These are phyloP conservation scores for Andrena bucephala DNA, from an alignment of 2,888 invertebrate species.

Conservation along the genomic window DNA sequence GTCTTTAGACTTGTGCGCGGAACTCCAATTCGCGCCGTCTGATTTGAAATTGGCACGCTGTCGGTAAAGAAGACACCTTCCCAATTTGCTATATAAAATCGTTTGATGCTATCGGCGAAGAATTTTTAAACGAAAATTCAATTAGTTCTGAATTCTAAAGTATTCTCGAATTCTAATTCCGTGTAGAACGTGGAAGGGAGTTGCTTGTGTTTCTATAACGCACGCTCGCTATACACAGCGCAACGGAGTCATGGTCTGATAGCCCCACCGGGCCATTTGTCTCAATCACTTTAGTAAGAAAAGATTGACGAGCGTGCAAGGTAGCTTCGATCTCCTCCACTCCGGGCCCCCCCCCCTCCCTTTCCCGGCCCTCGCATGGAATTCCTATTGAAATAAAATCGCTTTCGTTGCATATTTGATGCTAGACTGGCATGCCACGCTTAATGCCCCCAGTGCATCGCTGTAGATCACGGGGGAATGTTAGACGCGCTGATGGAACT, in stretches of 20 bases:
- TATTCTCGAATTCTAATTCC: neutral
- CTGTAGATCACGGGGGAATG: neutral
- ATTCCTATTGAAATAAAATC: conserved; percentile 18
- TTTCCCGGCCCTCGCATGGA: neutral
- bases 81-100: too few species aligned
- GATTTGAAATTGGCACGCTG: conserved; percentile 19
- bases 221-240: conserved; percentile 45
- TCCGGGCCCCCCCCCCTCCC: conserved; percentile 3
- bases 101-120: too few species aligned
- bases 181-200: neutral
- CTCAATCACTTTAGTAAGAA: conserved; percentile 59
- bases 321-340: conserved; percentile 36
- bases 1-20: neutral
- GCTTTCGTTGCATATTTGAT: neutral
- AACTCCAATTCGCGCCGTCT: conserved; percentile 11
- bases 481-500: neutral
- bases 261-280: conserved; percentile 57
- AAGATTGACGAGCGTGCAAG: conserved; percentile 66
- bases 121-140: too few species aligned
- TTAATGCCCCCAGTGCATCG: neutral
- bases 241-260: conserved; percentile 69
- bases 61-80: conserved; percentile 30
- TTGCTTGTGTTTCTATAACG: neutral
- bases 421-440: neutral
- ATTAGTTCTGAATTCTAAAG: too few species aligned